A percentile compares a stretch with the other conserved stretches of the same genome.
phyloP scores from a whole-genome alignment of 1,140 invertebrate species.

The Ceratosolen fusciceps region DNA sequence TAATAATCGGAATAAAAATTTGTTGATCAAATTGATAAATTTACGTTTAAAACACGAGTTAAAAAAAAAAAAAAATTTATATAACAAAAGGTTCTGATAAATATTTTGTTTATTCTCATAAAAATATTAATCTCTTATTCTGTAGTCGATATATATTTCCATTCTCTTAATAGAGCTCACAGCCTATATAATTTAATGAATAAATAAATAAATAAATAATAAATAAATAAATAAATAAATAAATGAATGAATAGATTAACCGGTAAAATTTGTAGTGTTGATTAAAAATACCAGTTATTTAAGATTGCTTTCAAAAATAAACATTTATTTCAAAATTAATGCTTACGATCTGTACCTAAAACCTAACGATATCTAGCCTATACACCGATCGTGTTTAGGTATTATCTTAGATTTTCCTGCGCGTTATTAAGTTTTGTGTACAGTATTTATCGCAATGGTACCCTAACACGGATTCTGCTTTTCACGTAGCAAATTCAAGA shows the following conservation, averaged over 20 bases:
- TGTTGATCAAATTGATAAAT: not conserved
- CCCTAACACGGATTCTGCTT: slow-evolving; percentile 55
- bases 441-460: slow-evolving; percentile 52
- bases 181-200: slow-evolving; percentile 46
- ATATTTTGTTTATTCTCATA: slow-evolving; percentile 43
- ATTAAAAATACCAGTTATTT: slow-evolving; percentile 52
- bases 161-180: slow-evolving; percentile 40
- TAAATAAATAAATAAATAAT: slow-evolving; percentile 49
- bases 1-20: too few species aligned
- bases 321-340: slow-evolving; percentile 71
- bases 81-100: slow-evolving; percentile 27
- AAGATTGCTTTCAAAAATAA: slow-evolving; percentile 69
- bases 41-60: not conserved
- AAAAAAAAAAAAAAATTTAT: slow-evolving; percentile 5
- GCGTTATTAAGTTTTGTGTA: slow-evolving; percentile 56
- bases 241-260: too few species aligned
- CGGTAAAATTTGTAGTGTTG: slow-evolving; percentile 43
- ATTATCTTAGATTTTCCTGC: slow-evolving; percentile 54
- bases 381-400: slow-evolving; percentile 62
- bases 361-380: slow-evolving; percentile 63
- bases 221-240: too few species aligned
- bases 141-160: slow-evolving; percentile 31
- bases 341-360: slow-evolving; percentile 67
- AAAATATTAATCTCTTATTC: slow-evolving; percentile 33
- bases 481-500: slow-evolving; percentile 51